Base-by-base conservation (phyloP, 2,888 invertebrate genomes). In the Tenthredo livida region DNA sequence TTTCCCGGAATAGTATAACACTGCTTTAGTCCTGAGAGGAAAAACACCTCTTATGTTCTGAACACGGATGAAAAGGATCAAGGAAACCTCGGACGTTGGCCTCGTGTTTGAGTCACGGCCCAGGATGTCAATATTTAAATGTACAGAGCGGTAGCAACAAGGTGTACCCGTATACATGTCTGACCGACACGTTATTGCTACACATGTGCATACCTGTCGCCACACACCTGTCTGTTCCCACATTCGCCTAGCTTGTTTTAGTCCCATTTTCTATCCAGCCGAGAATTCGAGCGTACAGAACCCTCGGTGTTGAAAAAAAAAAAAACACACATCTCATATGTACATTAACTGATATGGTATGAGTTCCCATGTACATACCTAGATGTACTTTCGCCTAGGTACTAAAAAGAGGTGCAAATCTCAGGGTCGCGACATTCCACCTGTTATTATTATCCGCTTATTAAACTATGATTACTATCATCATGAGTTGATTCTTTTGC, bases 101-200 rank as follows among this genome's bases (percentile, higher is more conserved):
- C 58, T 40, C 21, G 21, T 80, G 61, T 61, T 80, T 80, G 80
- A 80, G 80, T 80, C 80, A 80, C 80, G 80, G 37, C 21, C 12
- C 80, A 61, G 33, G 21, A 25, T 61, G 80, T 80, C 80, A 80
- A 80, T 80, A 80, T 80, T 80, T 58, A 61, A 80, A 61, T n/a
- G n/a, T 61, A 80, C 37, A 4, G 50, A 50, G 50, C 77, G 10
- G 77, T 50, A 50, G 75, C 75, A 33, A 29, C n/a, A 43, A 40
- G 25, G 40, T 43, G 50, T 61, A 17, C 40, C 40, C 80, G 29
- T 58, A 21, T n/a, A 47, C 75, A 54, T 54, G 67, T 12, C 70
- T 70, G 70, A 37, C 70, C 70, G n/a, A 17, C 17, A 33, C 67
- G 25, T 33, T 67, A 67, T 67, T 67, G 5, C 67, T 33, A 67